Conservation (phyloP, 2,113 vertebrate species). For the Brienomyrus longianalis region DNA sequence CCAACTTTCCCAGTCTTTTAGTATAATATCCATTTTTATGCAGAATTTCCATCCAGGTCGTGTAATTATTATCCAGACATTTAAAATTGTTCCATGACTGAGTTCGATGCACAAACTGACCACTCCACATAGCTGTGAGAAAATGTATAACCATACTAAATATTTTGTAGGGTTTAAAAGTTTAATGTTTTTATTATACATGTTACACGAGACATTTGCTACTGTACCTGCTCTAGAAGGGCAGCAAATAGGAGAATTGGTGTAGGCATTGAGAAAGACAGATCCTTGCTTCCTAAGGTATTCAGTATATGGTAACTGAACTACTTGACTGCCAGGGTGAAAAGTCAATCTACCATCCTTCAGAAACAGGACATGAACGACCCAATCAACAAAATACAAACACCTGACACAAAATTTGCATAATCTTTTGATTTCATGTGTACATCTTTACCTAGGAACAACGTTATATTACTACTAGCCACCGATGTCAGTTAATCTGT, state of each 20-base stretch:
- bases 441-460: background rate
- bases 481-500: background rate
- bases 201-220: background rate
- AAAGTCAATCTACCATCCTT: conserved; percentile 91
- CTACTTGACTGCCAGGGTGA: conserved; percentile 70
- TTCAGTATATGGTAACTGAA: conserved; percentile 74
- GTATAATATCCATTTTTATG: conserved; percentile 71
- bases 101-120: conserved; percentile 84
- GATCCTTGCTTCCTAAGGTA: conserved; percentile 72
- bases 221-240: conserved; percentile 85
- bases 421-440: background rate
- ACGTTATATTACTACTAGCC: background rate
- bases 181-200: background rate
- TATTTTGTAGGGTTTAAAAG: background rate
- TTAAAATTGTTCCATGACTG: conserved; percentile 98
- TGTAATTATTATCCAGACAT: conserved; percentile 73
- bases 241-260: conserved; percentile 94
- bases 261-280: conserved; percentile 83
- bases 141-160: background rate
- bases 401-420: background rate
- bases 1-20: conserved; percentile 80
- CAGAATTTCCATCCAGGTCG: conserved; percentile 91
- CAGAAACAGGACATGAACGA: conserved; percentile 29
- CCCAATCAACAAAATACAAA: background rate
- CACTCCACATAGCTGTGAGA: conserved; percentile 92